Evolutionary conservation across 2,888 invertebrate genomes (phyloP).

Genomic region (Podabrus alpinus): DNA sequence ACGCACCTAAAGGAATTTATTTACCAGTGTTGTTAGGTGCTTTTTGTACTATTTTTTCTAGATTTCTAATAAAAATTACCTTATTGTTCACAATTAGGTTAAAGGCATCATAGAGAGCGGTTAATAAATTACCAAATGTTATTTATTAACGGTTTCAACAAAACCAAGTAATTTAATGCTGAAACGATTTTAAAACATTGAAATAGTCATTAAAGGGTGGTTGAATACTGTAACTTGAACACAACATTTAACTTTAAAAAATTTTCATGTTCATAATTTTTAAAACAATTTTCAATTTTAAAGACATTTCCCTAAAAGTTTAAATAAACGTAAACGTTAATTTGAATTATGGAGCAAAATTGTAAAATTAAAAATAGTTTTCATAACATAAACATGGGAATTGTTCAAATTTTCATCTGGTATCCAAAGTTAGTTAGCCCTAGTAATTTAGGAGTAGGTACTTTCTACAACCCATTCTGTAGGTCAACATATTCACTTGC

Average conservation of each 20-base stretch:
- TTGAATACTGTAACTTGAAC: background rate
- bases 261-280: background rate
- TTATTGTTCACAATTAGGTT: background rate
- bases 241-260: background rate
- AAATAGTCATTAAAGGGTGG: background rate
- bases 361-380: no score
- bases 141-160: background rate
- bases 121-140: background rate
- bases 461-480: background rate
- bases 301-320: no score
- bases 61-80: background rate
- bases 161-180: background rate
- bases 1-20: constrained; percentile 1
- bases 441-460: background rate
- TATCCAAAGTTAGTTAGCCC: background rate
- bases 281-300: background rate
- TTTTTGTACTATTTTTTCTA: background rate
- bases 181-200: background rate
- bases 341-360: background rate
- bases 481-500: background rate
- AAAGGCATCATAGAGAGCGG: background rate
- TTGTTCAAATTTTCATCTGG: background rate
- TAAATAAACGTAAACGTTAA: background rate
- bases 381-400: background rate
- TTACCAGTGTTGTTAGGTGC: background rate